Base-by-base conservation (phyloP, 2,797 vertebrate species). In the Chelon labrosus region DNA sequence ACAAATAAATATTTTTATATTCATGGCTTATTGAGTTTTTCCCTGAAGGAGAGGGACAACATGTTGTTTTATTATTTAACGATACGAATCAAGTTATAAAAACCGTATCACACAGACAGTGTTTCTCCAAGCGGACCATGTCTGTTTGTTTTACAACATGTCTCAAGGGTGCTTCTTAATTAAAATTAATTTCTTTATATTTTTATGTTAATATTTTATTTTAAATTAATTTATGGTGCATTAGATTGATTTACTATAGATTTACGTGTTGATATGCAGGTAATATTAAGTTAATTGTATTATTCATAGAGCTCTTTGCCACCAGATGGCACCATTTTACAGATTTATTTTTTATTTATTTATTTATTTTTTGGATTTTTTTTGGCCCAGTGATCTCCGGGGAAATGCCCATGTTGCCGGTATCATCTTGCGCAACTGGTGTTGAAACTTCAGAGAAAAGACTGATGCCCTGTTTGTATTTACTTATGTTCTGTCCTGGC, bases 311-410 rank as follows among this genome's bases (percentile, higher is more conserved):
- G 31, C 31, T 6, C 7, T 7, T 35, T 35, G n/a, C 51, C 89
- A 87, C 86, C 53, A 75, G 91, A 86, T 86, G 89, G 85, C 25
- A 67, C 70, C 75, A 10, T 84, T 55, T 41, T 49, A 53, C 12
- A 56, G 59, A 7, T 38, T 49, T 35, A 35, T 35, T 35, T 35
- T 31, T 31, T 22, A 22, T 22, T 22, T 22, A 22, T 22, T 27
- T 27, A 27, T 50, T 57, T 7, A 46, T 13, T 10, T 44, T 4
- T 10, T 2, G 3, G 5, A 2, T 25, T 44, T 2, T 2, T 69
- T 42, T 19, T 17, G 13, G 16, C 1, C 2, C 37, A 3, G 7
- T 69, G 53, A 44, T 58, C 44, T 70, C 38, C 51, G 61, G 46
- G 35, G 49, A 70, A 82, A 78, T 41, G 12, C 60, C 77, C n/a